Evolutionary conservation across 1,140 invertebrate genomes (phyloP).

Genomic region (Lutraria rhynchaena): DNA sequence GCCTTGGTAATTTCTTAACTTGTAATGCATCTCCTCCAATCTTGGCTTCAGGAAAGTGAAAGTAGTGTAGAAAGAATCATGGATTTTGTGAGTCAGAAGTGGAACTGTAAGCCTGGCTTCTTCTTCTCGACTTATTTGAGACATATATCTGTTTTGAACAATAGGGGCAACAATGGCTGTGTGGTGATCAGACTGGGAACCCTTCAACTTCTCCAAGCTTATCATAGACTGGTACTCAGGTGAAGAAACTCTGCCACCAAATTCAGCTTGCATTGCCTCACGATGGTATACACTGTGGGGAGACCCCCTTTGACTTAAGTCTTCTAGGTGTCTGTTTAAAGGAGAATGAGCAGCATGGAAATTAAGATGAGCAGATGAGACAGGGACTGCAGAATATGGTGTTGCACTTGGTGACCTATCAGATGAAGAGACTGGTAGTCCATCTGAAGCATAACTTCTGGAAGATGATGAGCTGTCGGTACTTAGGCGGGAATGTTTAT

Average conservation of each 20-base stretch:
- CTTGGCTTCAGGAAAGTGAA: constrained; percentile 74
- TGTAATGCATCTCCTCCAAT: constrained; percentile 72
- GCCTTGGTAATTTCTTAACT: constrained; percentile 64
- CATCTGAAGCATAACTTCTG: constrained; percentile 16
- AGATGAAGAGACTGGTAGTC: constrained; percentile 4
- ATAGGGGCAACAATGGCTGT: constrained; percentile 70
- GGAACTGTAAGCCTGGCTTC: constrained; percentile 75
- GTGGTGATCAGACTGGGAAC: constrained; percentile 54
- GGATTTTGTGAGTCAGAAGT: constrained; percentile 73
- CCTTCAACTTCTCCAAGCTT: constrained; percentile 37
- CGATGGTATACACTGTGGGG: constrained; percentile 22
- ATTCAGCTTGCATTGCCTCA: constrained; percentile 9
- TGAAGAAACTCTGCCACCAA: constrained; percentile 40
- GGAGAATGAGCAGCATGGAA: constrained; percentile 36
- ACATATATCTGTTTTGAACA: constrained; percentile 57
- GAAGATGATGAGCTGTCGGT: constrained; percentile 54
- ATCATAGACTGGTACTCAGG: constrained; percentile 41
- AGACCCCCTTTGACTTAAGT: not conserved
- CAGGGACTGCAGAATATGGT: constrained; percentile 30
- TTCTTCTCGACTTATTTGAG: constrained; percentile 64
- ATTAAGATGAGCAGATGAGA: constrained; percentile 19
- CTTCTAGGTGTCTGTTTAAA: not conserved
- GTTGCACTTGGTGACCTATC: constrained; percentile 43
- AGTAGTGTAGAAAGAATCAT: constrained; percentile 74
- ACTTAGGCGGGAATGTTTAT: constrained; percentile 62